A percentile compares a stretch with the other conserved stretches of the same genome.
phyloP scores from a whole-genome alignment of 2,888 invertebrate species.

The Mesorhabditis sp. region DNA sequence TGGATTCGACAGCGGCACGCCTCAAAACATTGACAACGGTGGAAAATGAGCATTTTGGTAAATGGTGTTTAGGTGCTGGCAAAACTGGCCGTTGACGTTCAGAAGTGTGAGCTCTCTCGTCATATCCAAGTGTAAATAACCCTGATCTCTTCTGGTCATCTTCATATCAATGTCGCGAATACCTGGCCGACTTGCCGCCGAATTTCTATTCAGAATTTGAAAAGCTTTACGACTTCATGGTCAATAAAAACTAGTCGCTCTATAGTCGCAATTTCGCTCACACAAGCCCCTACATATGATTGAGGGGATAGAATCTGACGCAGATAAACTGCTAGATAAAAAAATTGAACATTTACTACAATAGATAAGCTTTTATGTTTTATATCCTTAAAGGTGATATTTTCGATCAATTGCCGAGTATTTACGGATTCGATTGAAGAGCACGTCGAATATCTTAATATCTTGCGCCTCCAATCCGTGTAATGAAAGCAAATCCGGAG shows the following conservation, averaged over 20 bases:
- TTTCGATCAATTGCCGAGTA: conserved; percentile 2
- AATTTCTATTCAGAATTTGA: too few relatives aligned
- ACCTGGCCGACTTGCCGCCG: too few relatives aligned
- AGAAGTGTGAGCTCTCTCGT: neutral
- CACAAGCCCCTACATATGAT: too few relatives aligned
- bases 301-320: too few relatives aligned
- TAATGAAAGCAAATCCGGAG: neutral
- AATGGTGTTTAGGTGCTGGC: conserved; percentile 1
- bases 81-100: conserved; percentile 1
- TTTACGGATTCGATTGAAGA: neutral
- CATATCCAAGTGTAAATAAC: neutral
- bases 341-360: too few relatives aligned
- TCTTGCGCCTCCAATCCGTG: neutral
- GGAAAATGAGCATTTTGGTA: neutral
- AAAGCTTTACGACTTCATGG: too few relatives aligned
- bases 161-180: too few relatives aligned
- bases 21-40: neutral
- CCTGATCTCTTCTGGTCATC: neutral
- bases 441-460: neutral
- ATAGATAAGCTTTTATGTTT: too few relatives aligned
- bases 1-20: neutral
- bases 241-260: too few relatives aligned
- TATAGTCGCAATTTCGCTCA: too few relatives aligned
- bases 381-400: neutral
- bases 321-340: too few relatives aligned